A percentile compares a stretch with the other conserved stretches of the same genome.
These are phyloP conservation scores for Archocentrus centrarchus DNA, from an alignment of 2,113 vertebrate species.

Conservation along the genomic window DNA sequence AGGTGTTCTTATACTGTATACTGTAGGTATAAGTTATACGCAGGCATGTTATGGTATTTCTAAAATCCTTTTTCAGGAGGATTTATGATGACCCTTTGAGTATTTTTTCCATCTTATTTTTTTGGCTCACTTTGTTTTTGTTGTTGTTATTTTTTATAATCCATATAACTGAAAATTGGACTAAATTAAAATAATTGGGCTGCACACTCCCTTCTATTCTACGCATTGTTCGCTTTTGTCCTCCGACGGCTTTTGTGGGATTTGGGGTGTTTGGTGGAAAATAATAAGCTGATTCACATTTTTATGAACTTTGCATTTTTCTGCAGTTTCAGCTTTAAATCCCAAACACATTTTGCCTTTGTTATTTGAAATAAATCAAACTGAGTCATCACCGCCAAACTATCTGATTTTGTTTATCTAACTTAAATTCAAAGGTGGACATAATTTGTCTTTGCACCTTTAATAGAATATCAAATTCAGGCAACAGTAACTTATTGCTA, in stretches of 20 bases:
- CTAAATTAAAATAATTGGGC: slow-evolving; percentile 12
- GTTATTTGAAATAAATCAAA: slow-evolving; percentile 11
- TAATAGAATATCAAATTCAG: not conserved
- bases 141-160: not conserved
- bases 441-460: slow-evolving; percentile 22
- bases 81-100: not conserved
- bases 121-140: not conserved
- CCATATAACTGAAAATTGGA: not conserved
- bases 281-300: not conserved
- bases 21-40: not conserved
- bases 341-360: not conserved
- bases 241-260: not conserved
- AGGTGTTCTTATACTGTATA: not conserved
- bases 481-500: not conserved
- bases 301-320: slow-evolving; percentile 12
- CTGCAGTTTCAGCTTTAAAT: not conserved
- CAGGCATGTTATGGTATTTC: not conserved
- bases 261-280: not conserved
- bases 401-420: slow-evolving; percentile 30
- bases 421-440: not conserved
- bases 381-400: slow-evolving; percentile 4
- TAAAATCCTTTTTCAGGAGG: not conserved
- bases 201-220: not conserved
- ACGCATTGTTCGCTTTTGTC: not conserved
- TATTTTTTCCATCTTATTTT: not conserved